Base-by-base conservation (phyloP, 2,888 invertebrate genomes). In the Dicranocentrus wangi region DNA sequence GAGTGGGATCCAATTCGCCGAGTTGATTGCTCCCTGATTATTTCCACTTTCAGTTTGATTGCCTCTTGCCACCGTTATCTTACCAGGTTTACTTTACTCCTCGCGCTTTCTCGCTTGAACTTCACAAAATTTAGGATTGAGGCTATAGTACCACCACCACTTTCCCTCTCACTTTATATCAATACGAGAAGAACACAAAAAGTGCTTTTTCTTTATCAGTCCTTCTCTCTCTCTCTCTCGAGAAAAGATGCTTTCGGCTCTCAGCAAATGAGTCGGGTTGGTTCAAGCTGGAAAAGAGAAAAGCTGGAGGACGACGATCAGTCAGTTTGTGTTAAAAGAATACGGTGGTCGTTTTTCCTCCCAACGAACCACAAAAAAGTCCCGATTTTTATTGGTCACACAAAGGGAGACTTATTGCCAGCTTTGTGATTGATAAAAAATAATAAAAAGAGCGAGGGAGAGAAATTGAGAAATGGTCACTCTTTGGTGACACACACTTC, bases 21-120 rank as follows among this genome's bases (percentile, higher is more conserved):
- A 60, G 68, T 68, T 76, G 76, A 76, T 76, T 76, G 76, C 68
- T 76, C 76, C 27, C 58, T 76, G 75, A 76, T 76, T 76, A 78
- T 63, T 78, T 70, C 70, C 78, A 78, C 78, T 78, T 78, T 55
- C 19, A 23, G 32, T 81, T 81, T 63, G 75, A 75, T 58, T 53
- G 53, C 75, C 81, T 73, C 68, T 61, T 32, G 7, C 80, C 61
- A 27, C 80, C 63, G 27, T 75, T 66, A 25, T 51, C 39, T 73
- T 61, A 63, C 27, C n/a, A 42, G 42, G 17, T 58, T 3, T 63
- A 32, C 32, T 21, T 63, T 23, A 32, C 10, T 32, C 32, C 32
- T 3, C 32, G 10, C 32, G 3, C 10, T 32, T 32, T 10, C 32
- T 3, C 32, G 10, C 32, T 32, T 32, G 32, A 32, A 32, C 32